Base-by-base conservation (phyloP, 2,888 invertebrate genomes). In the Tachina fera region DNA sequence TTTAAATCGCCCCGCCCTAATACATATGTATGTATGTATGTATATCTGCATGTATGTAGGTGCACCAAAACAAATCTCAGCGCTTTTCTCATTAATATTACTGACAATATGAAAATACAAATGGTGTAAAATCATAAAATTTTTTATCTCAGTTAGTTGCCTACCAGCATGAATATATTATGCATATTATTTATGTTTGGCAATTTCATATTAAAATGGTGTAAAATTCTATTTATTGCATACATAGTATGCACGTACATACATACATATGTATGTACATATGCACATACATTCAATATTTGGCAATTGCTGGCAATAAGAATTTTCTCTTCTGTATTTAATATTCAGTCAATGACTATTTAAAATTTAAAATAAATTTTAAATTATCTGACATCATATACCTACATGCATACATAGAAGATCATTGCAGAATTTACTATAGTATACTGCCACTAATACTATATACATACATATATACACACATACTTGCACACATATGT, bases 311-410 rank as follows among this genome's bases (percentile, higher is more conserved):
- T 61, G 16, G 41, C 67, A 16, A 53, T n/a, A 22, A 60, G 19
- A 53, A 41, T 53, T 39, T 49, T 39, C 6, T 51, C 8, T 61
- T 51, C 2, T 61, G 13, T 13, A 10, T 22, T 56, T 58, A 19
- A 31, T 65, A 19, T 56, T 31, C 41, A 8, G 41, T 49, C 67
- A 67, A 74, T 80, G 71, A 79, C 49, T 72, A 31, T 6, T 6
- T 31, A 4, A 31, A 31, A 31, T 31, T 31, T 31, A 31, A 31
- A 31, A 6, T 31, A 31, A 31, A 31, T 31, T 80, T 72, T 65
- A 47, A 80, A 58, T 49, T 31, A 53, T 74, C 67, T 77, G 63
- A 58, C 63, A 71, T 83, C 77, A 71, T 77, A 22, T 22, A 22
- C 22, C 1, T 22, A 22, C 22, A n/a, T n/a, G n/a, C n/a, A n/a